Evolutionary conservation across 2,888 invertebrate species (phyloP).

Genomic region (Epirrita christyi): DNA sequence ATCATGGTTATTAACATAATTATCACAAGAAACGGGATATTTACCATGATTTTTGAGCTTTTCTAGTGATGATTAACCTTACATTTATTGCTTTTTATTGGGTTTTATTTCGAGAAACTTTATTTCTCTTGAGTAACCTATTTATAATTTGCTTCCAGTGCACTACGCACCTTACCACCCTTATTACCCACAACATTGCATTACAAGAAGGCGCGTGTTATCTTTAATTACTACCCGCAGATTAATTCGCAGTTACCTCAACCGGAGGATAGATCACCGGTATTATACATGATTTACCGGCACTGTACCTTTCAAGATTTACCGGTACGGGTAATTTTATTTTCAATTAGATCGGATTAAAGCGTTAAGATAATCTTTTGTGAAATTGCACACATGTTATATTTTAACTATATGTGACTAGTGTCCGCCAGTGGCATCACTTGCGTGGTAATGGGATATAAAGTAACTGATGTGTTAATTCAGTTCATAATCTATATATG

Average conservation of each 20-base stretch:
- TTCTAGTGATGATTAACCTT: too few relatives aligned
- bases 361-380: constrained; percentile 11
- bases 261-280: constrained; percentile 23
- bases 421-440: too few relatives aligned
- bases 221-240: constrained; percentile 31
- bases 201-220: constrained; percentile 30
- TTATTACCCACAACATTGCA: constrained; percentile 24
- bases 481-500: too few relatives aligned
- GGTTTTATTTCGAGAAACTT: too few relatives aligned
- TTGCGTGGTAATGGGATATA: too few relatives aligned
- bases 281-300: constrained; percentile 28
- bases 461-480: too few relatives aligned
- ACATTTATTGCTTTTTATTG: too few relatives aligned
- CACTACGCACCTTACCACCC: constrained; percentile 7
- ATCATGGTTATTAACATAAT: too few relatives aligned
- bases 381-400: neutral
- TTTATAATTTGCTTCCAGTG: neutral
- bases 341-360: constrained; percentile 32
- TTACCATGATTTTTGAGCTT: too few relatives aligned
- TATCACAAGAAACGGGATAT: too few relatives aligned
- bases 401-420: too few relatives aligned
- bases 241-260: constrained; percentile 5
- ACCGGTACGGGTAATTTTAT: constrained; percentile 28
- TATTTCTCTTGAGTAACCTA: too few relatives aligned
- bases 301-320: constrained; percentile 3